Percentiles rank a stretch among this genome's conserved stretches.
Conservation (phyloP, 2,113 vertebrate genomes). For the Orycteropus afer region DNA sequence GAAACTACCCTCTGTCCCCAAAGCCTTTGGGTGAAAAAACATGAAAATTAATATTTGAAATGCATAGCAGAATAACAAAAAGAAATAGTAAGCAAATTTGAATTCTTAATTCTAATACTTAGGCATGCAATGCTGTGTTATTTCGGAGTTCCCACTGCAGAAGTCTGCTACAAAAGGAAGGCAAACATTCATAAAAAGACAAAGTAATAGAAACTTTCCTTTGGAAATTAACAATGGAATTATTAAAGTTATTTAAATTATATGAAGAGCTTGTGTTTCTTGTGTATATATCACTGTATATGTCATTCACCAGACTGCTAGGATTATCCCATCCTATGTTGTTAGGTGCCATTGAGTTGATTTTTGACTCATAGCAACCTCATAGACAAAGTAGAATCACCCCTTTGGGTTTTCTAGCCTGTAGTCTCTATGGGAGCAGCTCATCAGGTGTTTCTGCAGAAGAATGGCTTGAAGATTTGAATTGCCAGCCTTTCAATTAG, state of each 20-base stretch:
- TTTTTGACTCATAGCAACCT: neutral
- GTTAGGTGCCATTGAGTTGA: neutral
- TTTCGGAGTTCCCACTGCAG: neutral
- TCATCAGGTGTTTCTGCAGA: neutral
- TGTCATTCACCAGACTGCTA: neutral
- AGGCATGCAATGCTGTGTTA: neutral
- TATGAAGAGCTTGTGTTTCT: neutral
- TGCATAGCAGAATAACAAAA: neutral
- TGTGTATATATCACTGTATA: neutral
- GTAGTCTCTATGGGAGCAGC: neutral
- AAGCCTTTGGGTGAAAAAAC: neutral
- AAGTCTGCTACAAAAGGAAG: neutral
- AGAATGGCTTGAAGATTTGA: neutral
- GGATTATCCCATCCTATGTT: neutral
- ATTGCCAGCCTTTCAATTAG: neutral
- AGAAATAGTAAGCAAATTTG: neutral
- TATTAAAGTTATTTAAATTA: conserved; percentile 20
- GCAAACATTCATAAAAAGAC: neutral
- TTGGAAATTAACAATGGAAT: neutral
- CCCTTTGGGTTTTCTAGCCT: neutral
- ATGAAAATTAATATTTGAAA: conserved; percentile 9
- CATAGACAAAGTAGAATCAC: neutral
- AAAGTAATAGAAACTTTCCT: conserved; percentile 36
- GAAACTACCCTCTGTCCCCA: neutral
- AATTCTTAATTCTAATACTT: neutral